Evolutionary conservation across 92 coral and sea anemone species (phyloP).

Genomic region (Epizoanthus stellaris): DNA sequence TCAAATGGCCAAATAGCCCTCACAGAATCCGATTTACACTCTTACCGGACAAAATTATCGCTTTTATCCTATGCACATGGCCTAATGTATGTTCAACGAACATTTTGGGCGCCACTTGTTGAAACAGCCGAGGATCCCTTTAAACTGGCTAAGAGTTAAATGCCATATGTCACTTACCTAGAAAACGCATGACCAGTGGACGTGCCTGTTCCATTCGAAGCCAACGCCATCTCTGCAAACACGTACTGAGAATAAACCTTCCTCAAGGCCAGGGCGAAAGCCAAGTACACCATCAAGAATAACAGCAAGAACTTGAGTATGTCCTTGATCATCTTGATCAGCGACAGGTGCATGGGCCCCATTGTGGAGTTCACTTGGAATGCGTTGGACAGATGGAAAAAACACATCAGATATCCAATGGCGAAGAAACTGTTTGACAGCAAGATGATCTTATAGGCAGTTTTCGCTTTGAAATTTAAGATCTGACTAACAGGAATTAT

Average conservation of each 20-base stretch:
- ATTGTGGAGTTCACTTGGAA: conserved; percentile 68
- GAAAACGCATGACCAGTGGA: conserved; percentile 39
- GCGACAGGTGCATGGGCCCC: conserved; percentile 86
- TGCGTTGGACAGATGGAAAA: conserved; percentile 70
- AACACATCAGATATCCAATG: conserved; percentile 69
- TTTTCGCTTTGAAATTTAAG: conserved; percentile 42
- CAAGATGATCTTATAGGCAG: conserved; percentile 66
- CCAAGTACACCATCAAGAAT: conserved; percentile 63
- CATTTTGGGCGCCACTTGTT: too few relatives aligned
- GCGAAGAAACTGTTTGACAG: conserved; percentile 80
- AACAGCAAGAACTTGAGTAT: conserved; percentile 76
- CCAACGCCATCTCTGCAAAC: conserved; percentile 32
- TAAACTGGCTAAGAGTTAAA: too few relatives aligned
- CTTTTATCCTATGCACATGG: too few relatives aligned
- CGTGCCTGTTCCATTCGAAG: conserved; percentile 15
- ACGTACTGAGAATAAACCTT: conserved; percentile 66
- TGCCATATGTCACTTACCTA: conserved; percentile 14
- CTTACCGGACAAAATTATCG: too few relatives aligned
- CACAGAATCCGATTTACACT: too few relatives aligned
- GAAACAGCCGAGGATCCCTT: too few relatives aligned
- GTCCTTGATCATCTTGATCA: conserved; percentile 78
- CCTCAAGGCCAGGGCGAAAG: conserved; percentile 76
- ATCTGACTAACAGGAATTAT: not conserved
- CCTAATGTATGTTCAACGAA: too few relatives aligned
- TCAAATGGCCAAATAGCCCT: too few relatives aligned